Base-by-base conservation (phyloP, 2,113 vertebrate genomes). In the Fregata magnificens region DNA sequence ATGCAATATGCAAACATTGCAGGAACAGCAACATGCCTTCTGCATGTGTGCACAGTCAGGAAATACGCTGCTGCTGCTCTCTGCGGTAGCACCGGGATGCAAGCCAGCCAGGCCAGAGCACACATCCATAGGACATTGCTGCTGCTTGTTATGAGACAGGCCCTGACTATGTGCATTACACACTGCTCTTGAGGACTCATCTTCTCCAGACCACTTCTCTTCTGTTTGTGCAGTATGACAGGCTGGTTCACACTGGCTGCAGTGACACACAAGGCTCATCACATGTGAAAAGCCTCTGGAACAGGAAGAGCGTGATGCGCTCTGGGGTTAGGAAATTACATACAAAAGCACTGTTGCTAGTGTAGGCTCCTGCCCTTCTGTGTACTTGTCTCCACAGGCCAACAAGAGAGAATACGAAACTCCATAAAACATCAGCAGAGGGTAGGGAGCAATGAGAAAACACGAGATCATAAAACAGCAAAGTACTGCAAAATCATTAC, bases 61-160 rank as follows among this genome's bases (percentile, higher is more conserved):
- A 62, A 14, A 34, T 6, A 5, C 2, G 7, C 55, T 38, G 73
- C 44, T 53, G n/a, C 58, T 11, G 6, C n/a, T 17, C 7, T 12
- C 38, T 10, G 13, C 5, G 0, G 53, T 24, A 28, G 38, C 45
- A 19, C 16, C 0, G 0, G 63, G 49, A 55, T 5, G 26, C 14
- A 34, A 36, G n/a, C 21, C 56, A 74, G 55, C 19, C 3, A 5
- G 21, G 56, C 32, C 38, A 12, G 40, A 17, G 44, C 36, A 36
- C 24, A 5, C 21, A 44, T 7, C 53, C 44, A 8, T 11, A n/a
- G 36, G 18, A 20, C 38, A 26, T 1, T 7, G 32, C 19, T 34
- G 62, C 72, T 74, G 45, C 40, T 38, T 45, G 9, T 55, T 40
- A 52, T 1, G 10, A 62, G 63, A 49, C 31, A 50, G 45, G n/a